Evolutionary conservation across 2,888 invertebrate genomes (phyloP), one percentile per base, ranked within the genome.

Genomic region (Entomobrya multifasciata): DNA sequence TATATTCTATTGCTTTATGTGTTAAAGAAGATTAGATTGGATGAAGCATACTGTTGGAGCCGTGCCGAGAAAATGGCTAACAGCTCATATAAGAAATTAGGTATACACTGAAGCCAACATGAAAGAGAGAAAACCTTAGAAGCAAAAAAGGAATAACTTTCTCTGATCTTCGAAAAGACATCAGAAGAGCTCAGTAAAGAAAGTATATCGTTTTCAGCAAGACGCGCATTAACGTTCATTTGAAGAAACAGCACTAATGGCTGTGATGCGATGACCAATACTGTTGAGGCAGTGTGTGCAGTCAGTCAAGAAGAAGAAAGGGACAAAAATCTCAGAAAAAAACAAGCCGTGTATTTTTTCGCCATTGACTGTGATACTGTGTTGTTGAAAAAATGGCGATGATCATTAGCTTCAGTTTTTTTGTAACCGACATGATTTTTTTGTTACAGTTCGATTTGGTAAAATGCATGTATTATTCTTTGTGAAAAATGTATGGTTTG

Each of bases 361-460:
- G 36, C 36, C 8, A 15, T 13, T 60, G 74, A 62, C 47, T 41
- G n/a, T 79, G 49, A 60, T 60, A 3, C 36, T 36, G 8, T 36
- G 36, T 8, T 36, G 36, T 6, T 3, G 52, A 17, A 17, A 27
- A 20, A 20, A 55, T 62, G 49, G 27, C 30, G 78, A 78, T 80
- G 82, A 44, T 82, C 82, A 82, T 82, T 82, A 82, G 72, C 57
- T 81, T 81, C 5, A 8, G 8, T 6, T 79, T 49, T 67, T 65
- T 52, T 41, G n/a, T n/a, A n/a, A n/a, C 36, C 52, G 60, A 60
- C 25, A n/a, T 60, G 60, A n/a, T 27, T 17, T 36, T 65, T 65
- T 65, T 65, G 60, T 27, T 60, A 27, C 27, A 27, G 15, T 41
- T 36, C 41, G 15, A 30, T 62, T 62, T 62, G 1, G 30, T n/a